Conservation (phyloP, 2,797 vertebrate genomes). For the Carduelis carduelis region DNA sequence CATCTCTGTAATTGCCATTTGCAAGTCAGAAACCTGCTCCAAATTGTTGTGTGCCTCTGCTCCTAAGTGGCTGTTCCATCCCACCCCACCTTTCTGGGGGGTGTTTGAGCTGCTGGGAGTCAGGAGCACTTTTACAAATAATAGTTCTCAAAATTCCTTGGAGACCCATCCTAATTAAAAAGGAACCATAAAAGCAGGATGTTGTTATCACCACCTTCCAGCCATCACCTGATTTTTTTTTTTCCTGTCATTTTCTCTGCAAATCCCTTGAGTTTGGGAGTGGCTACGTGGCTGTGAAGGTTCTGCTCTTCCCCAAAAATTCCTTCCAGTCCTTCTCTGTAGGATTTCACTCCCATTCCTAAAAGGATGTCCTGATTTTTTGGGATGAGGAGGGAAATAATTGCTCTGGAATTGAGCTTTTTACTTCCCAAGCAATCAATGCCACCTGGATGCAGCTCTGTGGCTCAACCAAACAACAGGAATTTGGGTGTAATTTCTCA, state of each 20-base stretch:
- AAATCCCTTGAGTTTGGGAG: background rate
- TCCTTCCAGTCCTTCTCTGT: background rate
- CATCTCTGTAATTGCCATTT: conserved; percentile 39
- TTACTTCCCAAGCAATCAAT: background rate
- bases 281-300: fast-evolving
- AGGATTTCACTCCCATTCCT: background rate
- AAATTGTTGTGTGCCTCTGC: background rate
- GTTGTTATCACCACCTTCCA: background rate
- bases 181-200: background rate
- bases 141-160: background rate
- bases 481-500: background rate
- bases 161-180: conserved; percentile 18
- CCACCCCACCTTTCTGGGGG: background rate
- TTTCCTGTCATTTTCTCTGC: background rate
- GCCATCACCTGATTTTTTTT: background rate
- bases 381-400: background rate
- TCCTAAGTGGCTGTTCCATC: background rate
- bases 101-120: background rate
- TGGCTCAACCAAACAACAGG: background rate
- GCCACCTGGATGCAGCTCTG: background rate
- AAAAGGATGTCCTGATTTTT: background rate
- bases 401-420: background rate
- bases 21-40: background rate
- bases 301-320: background rate
- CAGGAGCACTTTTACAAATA: background rate